Percentiles rank a stretch among this genome's conserved stretches.
Conservation (phyloP, 2,797 vertebrate species). For the Todus mexicanus region DNA sequence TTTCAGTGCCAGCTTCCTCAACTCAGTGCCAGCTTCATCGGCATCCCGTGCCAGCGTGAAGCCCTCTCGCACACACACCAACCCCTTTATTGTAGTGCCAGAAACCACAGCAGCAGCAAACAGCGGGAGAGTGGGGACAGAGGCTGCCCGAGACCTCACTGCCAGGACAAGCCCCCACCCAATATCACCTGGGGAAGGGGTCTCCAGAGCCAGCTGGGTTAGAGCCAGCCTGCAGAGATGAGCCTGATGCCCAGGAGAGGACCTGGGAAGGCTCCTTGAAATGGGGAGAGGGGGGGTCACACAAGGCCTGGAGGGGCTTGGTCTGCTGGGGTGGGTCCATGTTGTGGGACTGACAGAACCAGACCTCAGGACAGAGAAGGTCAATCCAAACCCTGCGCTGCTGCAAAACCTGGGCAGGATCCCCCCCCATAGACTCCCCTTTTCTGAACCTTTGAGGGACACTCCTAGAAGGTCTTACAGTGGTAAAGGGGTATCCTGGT, state of each 20-base stretch:
- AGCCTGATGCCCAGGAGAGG: neutral
- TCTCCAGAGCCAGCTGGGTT: neutral
- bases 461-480: neutral
- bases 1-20: neutral
- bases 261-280: neutral
- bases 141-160: neutral
- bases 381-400: neutral
- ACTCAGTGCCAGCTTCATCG: neutral
- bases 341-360: neutral
- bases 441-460: neutral
- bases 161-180: neutral
- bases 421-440: neutral
- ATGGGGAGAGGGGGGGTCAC: neutral
- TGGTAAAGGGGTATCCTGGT: neutral
- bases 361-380: neutral
- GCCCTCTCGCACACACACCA: neutral
- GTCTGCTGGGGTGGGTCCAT: neutral
- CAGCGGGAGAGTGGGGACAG: neutral
- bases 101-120: neutral
- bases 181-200: neutral
- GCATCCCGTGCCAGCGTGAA: fast-evolving
- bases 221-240: neutral
- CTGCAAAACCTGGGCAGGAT: neutral
- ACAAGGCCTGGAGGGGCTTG: neutral
- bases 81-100: constrained; percentile 48